Percentiles rank a stretch among this genome's conserved stretches.
These are phyloP conservation scores for Gymnosoma rotundatum DNA, from an alignment of 2,888 invertebrate genomes.

Conservation along the genomic window DNA sequence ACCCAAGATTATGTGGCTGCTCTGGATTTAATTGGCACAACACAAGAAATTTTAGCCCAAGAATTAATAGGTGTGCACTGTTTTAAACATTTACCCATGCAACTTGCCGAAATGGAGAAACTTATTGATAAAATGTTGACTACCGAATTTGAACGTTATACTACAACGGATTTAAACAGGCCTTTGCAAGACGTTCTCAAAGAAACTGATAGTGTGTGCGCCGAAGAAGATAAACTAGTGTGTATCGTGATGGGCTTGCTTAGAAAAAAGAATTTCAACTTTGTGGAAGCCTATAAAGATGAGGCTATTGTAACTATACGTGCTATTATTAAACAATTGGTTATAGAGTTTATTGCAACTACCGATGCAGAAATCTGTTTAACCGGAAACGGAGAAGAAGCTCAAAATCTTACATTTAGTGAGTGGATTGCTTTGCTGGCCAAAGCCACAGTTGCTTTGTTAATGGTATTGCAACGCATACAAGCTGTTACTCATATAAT, in stretches of 20 bases:
- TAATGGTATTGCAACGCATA: constrained; percentile 88
- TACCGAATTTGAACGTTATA: constrained; percentile 95
- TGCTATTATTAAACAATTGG: constrained; percentile 93
- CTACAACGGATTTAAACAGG: constrained; percentile 95
- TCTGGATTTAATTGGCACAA: constrained; percentile 95
- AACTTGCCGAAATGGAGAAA: constrained; percentile 96
- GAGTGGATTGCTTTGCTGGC: constrained; percentile 88
- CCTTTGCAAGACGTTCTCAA: constrained; percentile 84
- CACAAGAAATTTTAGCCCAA: constrained; percentile 95
- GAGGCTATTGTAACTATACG: constrained; percentile 95
- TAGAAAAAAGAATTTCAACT: constrained; percentile 92
- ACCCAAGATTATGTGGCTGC: constrained; percentile 99
- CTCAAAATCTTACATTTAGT: constrained; percentile 85
- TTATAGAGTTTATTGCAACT: constrained; percentile 88
- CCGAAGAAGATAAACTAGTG: constrained; percentile 90
- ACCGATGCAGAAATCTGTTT: constrained; percentile 84
- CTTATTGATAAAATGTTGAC: constrained; percentile 98
- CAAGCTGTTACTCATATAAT: constrained; percentile 89
- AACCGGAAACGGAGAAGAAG: constrained; percentile 83
- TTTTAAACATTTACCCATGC: constrained; percentile 97
- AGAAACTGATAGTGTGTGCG: constrained; percentile 82
- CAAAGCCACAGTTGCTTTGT: constrained; percentile 86
- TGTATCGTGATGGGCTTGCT: constrained; percentile 95
- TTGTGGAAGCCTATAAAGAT: constrained; percentile 92
- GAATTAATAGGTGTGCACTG: constrained; percentile 96